Evolutionary conservation across 2,888 invertebrate genomes (phyloP).

Genomic region (Pachydiplax longipennis): DNA sequence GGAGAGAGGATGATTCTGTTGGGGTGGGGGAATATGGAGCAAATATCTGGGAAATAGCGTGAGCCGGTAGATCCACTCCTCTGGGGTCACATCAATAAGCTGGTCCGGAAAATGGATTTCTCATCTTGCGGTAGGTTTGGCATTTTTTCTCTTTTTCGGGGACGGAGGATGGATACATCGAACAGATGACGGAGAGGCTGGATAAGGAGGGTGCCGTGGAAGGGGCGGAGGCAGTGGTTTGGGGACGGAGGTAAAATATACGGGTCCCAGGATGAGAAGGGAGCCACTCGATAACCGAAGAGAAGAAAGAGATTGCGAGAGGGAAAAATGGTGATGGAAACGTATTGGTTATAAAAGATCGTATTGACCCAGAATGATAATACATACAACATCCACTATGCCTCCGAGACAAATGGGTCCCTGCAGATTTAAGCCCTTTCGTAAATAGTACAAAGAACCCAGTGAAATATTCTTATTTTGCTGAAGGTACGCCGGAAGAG

Average conservation of each 20-base stretch:
- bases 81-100: constrained; percentile 40
- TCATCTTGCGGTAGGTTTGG: constrained; percentile 33
- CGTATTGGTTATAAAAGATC: constrained; percentile 35
- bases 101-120: constrained; percentile 42
- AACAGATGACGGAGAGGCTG: constrained; percentile 38
- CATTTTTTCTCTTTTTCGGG: not conserved
- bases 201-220: constrained; percentile 16
- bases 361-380: constrained; percentile 33
- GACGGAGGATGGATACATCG: constrained; percentile 23
- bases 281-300: constrained; percentile 34
- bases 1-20: not conserved
- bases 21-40: constrained; percentile 19
- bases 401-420: not conserved
- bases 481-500: no score
- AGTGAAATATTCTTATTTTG: no score
- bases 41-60: constrained; percentile 27
- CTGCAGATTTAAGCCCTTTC: no score
- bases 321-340: constrained; percentile 30
- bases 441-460: no score
- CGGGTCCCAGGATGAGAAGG: constrained; percentile 15
- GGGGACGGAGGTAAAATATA: constrained; percentile 14
- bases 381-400: not conserved
- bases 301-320: constrained; percentile 20
- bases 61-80: constrained; percentile 18
- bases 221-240: not conserved